These are phyloP conservation scores for Myrmecobius fasciatus DNA, from an alignment of 2,113 vertebrate genomes.

Conservation along the genomic window DNA sequence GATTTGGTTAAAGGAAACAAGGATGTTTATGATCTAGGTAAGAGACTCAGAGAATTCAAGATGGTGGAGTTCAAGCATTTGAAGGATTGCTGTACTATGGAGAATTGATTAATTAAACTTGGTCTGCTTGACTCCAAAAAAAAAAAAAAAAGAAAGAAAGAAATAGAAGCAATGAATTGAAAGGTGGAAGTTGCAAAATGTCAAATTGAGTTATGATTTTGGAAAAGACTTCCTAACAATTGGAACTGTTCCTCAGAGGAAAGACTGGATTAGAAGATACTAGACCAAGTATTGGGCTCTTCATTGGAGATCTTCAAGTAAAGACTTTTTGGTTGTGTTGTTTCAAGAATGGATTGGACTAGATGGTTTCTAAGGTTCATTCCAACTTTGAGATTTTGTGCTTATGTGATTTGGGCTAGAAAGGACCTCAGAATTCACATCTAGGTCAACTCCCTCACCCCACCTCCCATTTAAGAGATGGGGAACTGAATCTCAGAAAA, in stretches of 20 bases:
- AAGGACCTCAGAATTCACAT: not conserved
- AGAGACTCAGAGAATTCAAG: not conserved
- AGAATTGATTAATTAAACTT: not conserved
- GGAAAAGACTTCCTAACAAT: not conserved
- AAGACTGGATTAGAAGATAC: not conserved
- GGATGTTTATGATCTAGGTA: not conserved
- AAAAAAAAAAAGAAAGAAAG: not conserved
- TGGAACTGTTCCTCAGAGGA: not conserved
- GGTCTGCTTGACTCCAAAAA: not conserved
- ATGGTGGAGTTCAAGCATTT: not conserved
- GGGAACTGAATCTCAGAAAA: not conserved
- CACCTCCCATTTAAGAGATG: not conserved
- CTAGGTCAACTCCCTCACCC: not conserved
- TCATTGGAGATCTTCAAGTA: not conserved
- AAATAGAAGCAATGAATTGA: not conserved
- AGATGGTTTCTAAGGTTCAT: not conserved
- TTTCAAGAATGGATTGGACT: not conserved
- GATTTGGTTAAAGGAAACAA: not conserved
- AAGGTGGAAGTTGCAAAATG: not conserved
- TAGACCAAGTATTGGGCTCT: not conserved
- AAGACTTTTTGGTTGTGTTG: not conserved
- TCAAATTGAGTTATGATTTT: not conserved
- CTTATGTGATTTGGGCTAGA: not conserved
- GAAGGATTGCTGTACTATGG: not conserved
- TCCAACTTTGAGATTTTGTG: not conserved